A percentile compares a stretch with the other conserved stretches of the same genome.
Evolutionary conservation across 2,888 invertebrate species (phyloP).

Genomic region (Cosmia trapezina): DNA sequence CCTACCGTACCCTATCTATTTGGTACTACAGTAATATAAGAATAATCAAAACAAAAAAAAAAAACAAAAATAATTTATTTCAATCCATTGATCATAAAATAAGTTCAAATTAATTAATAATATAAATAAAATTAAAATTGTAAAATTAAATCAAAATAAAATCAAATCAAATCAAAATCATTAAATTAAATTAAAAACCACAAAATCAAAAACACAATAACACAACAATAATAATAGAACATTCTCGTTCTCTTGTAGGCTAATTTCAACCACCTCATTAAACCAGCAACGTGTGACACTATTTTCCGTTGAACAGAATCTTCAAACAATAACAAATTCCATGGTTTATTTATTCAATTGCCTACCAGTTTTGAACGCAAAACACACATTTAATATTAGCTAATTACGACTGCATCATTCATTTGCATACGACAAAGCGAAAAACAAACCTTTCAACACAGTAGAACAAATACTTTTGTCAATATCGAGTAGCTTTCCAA

Average conservation of each 20-base stretch:
- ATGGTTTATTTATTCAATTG: slow-evolving; percentile 64
- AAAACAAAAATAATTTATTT: too few species aligned
- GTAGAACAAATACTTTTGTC: slow-evolving; percentile 68
- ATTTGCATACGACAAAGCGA: slow-evolving; percentile 64
- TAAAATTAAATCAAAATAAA: too few species aligned
- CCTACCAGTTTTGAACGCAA: slow-evolving; percentile 52
- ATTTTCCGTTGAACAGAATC: slow-evolving; percentile 30
- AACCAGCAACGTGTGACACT: background rate
- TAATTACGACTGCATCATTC: slow-evolving; percentile 65
- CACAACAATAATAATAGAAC: background rate
- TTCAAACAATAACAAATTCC: slow-evolving; percentile 52
- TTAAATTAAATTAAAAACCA: too few species aligned
- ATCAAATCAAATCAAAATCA: too few species aligned
- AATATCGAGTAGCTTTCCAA: slow-evolving; percentile 70
- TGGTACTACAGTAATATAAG: background rate
- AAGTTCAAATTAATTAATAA: too few species aligned
- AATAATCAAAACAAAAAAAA: too few species aligned
- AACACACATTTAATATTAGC: slow-evolving; percentile 68
- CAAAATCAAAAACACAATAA: too few species aligned
- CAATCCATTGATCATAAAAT: too few species aligned
- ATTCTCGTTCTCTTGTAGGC: background rate
- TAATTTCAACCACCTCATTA: slow-evolving; percentile 29
- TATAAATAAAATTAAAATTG: too few species aligned
- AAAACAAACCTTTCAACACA: slow-evolving; percentile 62
- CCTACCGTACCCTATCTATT: background rate